A percentile compares a stretch with the other conserved stretches of the same genome.
phyloP scores from a whole-genome alignment of 30 jellyfish, hydroid and myxozoan genomes.

The Clytia hemisphaerica region DNA sequence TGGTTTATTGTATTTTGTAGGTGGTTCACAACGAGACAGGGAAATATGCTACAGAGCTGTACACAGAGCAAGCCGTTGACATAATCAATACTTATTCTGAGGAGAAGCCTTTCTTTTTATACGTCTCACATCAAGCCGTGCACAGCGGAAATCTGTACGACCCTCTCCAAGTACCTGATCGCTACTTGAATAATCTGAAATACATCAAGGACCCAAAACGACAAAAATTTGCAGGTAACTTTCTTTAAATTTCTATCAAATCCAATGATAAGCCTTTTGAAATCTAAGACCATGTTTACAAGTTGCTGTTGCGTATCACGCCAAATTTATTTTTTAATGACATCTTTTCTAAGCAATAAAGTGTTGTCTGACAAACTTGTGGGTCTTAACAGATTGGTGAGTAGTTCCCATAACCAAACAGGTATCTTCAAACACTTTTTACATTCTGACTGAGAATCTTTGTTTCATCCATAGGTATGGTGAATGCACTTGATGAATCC shows the following conservation, averaged over 20 bases:
- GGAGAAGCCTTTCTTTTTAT: conserved; percentile 63
- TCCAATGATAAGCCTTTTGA: no score
- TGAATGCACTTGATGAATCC: conserved; percentile 86
- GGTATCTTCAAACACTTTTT: no score
- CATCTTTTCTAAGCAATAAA: no score
- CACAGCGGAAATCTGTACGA: conserved; percentile 90
- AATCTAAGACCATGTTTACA: no score
- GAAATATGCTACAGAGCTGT: conserved; percentile 69
- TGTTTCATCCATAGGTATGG: no score
- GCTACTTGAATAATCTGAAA: conserved; percentile 40
- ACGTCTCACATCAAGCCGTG: conserved; percentile 83
- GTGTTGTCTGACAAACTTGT: no score
- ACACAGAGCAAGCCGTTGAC: conserved; percentile 80
- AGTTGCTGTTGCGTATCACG: no score
- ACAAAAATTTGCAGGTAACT: conserved; percentile 73
- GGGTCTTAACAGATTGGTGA: no score
- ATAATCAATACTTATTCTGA: conserved; percentile 51
- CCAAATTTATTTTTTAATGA: no score
- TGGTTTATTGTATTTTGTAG: conserved; percentile 14
- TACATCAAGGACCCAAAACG: conserved; percentile 70
- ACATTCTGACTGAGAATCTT: no score
- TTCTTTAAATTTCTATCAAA: no score
- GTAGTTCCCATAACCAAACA: no score
- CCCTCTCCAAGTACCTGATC: conserved; percentile 75
- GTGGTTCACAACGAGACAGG: conserved; percentile 87